A percentile compares a stretch with the other conserved stretches of the same genome.
Evolutionary conservation across 2,797 vertebrate genomes (phyloP).

Genomic region (Cheracebus regulus): DNA sequence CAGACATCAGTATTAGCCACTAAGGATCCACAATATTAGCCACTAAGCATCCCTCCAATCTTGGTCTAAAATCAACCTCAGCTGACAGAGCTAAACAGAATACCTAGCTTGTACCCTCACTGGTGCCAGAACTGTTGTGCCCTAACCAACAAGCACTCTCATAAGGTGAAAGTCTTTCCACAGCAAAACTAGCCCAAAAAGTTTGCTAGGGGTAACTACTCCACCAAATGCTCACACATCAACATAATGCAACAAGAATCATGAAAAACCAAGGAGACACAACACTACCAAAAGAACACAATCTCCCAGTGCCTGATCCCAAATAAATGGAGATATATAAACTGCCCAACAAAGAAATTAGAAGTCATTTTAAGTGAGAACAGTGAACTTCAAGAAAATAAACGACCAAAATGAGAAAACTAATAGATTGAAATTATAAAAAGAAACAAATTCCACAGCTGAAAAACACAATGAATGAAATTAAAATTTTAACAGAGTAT

Average conservation of each 20-base stretch:
- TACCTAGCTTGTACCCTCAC: neutral
- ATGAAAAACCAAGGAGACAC: neutral
- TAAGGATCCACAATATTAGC: neutral
- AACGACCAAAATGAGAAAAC: neutral
- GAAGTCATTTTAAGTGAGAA: neutral
- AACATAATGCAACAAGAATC: neutral
- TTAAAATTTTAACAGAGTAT: neutral
- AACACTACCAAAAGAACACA: neutral
- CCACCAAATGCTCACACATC: neutral
- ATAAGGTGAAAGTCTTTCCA: neutral
- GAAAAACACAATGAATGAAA: neutral
- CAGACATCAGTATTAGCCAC: neutral
- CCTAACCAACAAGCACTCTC: neutral
- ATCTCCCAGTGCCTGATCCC: neutral
- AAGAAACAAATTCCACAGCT: neutral
- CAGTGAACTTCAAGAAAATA: neutral
- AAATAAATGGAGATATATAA: neutral
- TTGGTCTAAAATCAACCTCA: neutral
- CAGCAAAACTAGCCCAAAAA: neutral
- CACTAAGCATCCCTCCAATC: neutral
- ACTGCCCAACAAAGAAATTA: neutral
- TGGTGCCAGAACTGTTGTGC: neutral
- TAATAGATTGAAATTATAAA: neutral
- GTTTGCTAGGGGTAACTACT: neutral
- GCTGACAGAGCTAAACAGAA: neutral